phyloP scores from a whole-genome alignment of 2,797 vertebrate genomes.

The Myiotriccus ornatus region DNA sequence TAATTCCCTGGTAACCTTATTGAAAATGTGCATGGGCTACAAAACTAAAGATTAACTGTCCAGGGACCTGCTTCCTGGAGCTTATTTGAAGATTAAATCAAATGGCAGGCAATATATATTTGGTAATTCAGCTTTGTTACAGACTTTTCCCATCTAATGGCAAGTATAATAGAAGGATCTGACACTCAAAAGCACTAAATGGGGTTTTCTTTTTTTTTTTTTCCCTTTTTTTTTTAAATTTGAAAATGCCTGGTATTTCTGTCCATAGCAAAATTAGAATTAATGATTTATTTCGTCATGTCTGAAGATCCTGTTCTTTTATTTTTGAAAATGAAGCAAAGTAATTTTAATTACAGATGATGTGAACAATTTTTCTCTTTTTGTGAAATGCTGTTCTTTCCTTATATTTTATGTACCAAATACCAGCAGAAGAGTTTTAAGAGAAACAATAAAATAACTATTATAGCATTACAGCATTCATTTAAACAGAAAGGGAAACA shows the following conservation, averaged over 20 bases:
- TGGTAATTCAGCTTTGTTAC: constrained; percentile 74
- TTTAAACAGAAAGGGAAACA: constrained; percentile 44
- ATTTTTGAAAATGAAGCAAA: constrained; percentile 56
- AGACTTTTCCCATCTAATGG: constrained; percentile 46
- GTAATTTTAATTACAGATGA: constrained; percentile 61
- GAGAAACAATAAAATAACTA: constrained; percentile 43
- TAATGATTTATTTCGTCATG: constrained; percentile 65
- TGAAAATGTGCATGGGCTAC: constrained; percentile 80
- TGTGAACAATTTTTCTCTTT: neutral
- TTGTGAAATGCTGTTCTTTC: constrained; percentile 40
- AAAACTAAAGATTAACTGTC: constrained; percentile 81
- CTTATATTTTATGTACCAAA: constrained; percentile 48
- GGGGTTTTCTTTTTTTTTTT: neutral
- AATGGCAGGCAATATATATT: constrained; percentile 79
- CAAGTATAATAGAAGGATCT: constrained; percentile 63
- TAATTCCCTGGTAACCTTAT: constrained; percentile 79
- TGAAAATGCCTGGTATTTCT: constrained; percentile 51
- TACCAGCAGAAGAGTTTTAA: constrained; percentile 36
- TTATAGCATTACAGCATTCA: neutral
- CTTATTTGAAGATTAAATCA: constrained; percentile 83
- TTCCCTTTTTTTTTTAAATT: neutral
- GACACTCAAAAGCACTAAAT: constrained; percentile 60
- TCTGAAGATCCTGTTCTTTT: constrained; percentile 59
- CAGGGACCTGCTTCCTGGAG: constrained; percentile 77
- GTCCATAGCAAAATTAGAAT: constrained; percentile 51